phyloP scores from a whole-genome alignment of 2,113 vertebrate genomes.

The Pitta sordida region DNA sequence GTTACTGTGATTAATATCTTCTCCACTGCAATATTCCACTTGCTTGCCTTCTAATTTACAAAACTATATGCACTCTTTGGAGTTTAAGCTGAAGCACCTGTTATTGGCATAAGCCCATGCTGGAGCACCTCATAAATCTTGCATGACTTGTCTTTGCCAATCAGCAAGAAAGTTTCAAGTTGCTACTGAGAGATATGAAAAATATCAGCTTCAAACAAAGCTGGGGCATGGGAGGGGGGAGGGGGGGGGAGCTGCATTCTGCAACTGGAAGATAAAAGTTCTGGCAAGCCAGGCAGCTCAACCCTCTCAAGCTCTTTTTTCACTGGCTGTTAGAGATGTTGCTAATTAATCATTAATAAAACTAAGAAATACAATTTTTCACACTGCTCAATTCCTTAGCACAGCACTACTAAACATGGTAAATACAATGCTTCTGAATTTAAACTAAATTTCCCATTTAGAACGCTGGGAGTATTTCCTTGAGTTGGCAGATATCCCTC shows the following conservation, averaged over 20 bases:
- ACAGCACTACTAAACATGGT: accelerated
- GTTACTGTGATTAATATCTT: constrained; percentile 21
- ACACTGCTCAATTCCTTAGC: background rate
- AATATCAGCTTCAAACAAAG: constrained; percentile 50
- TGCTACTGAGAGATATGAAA: constrained; percentile 17
- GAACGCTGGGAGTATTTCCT: background rate
- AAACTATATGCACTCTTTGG: constrained; percentile 1
- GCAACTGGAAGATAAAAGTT: background rate
- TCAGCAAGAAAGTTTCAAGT: constrained; percentile 30
- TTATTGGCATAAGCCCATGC: background rate
- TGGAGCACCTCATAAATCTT: constrained; percentile 12
- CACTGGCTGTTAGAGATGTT: background rate
- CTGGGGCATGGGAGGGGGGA: background rate
- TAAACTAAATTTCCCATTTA: background rate
- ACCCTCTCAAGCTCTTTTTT: background rate
- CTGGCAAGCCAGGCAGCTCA: background rate
- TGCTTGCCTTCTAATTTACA: constrained; percentile 7
- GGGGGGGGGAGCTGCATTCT: background rate
- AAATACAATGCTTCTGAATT: background rate
- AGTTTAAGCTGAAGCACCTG: constrained; percentile 34
- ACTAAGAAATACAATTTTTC: background rate
- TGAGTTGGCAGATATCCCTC: background rate
- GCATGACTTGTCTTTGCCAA: background rate
- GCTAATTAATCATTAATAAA: background rate
- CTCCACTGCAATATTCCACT: background rate